phyloP scores from a whole-genome alignment of 2,113 vertebrate species.

The Neolamprologus brichardi region DNA sequence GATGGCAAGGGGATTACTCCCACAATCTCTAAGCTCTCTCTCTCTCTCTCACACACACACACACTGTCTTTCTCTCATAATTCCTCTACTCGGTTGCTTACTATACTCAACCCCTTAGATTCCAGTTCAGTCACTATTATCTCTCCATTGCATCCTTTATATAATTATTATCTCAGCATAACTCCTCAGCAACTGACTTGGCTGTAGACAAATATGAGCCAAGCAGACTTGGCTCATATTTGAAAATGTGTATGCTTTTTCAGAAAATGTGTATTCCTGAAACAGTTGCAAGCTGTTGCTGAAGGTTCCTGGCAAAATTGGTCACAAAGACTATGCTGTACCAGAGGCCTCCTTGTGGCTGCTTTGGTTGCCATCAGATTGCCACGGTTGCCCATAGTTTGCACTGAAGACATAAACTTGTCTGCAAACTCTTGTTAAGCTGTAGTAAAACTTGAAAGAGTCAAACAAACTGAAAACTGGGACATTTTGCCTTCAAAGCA shows the following conservation, averaged over 20 bases:
- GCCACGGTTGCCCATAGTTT: not conserved
- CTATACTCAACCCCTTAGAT: not conserved
- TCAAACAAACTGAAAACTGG: not conserved
- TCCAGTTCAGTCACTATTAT: not conserved
- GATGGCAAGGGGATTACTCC: conserved; percentile 74
- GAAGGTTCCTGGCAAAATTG: not conserved
- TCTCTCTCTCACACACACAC: not conserved
- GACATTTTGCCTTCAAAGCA: not conserved
- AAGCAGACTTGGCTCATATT: not conserved
- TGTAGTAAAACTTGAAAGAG: not conserved
- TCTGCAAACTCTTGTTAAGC: not conserved
- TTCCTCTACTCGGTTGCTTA: conserved; percentile 25
- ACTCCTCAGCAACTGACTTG: not conserved
- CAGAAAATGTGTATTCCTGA: not conserved
- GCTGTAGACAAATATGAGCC: not conserved
- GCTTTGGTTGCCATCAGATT: not conserved
- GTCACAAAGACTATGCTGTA: not conserved
- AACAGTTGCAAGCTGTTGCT: not conserved
- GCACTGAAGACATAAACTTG: not conserved
- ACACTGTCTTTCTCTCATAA: conserved; percentile 36
- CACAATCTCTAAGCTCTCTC: conserved; percentile 58
- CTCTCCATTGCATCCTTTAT: not conserved
- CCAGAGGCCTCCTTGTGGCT: not conserved
- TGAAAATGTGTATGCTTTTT: not conserved
- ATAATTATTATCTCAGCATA: not conserved